These are phyloP conservation scores for Flexamia atlantica DNA, from an alignment of 2,888 invertebrate genomes.

Conservation along the genomic window DNA sequence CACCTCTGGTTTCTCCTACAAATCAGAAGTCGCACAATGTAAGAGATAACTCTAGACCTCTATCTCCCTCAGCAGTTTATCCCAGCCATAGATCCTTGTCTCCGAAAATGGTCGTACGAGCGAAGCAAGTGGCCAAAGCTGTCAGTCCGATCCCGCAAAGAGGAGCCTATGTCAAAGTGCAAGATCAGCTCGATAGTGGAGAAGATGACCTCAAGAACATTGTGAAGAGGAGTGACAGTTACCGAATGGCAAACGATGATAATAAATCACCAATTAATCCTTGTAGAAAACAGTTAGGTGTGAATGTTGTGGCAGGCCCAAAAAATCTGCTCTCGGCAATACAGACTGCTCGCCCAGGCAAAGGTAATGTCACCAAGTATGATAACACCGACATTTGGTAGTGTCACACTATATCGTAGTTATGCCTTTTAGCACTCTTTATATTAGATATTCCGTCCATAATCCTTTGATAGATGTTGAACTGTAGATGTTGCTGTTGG, in stretches of 20 bases:
- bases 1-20: slow-evolving; percentile 59
- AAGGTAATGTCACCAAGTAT: slow-evolving; percentile 79
- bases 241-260: slow-evolving; percentile 88
- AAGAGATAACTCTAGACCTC: slow-evolving; percentile 64
- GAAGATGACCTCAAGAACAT: slow-evolving; percentile 73
- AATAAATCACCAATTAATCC: slow-evolving; percentile 72
- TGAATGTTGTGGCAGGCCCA: slow-evolving; percentile 73
- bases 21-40: slow-evolving; percentile 51
- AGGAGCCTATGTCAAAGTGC: slow-evolving; percentile 77
- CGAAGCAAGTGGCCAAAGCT: slow-evolving; percentile 64
- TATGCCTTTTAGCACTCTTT: slow-evolving; percentile 12
- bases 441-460: slow-evolving; percentile 10
- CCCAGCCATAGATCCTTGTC: slow-evolving; percentile 67
- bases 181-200: slow-evolving; percentile 75
- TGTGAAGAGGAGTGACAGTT: slow-evolving; percentile 90
- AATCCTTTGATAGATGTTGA: slow-evolving; percentile 10
- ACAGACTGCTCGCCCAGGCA: slow-evolving; percentile 79
- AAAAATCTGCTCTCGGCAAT: slow-evolving; percentile 68
- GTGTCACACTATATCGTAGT: background rate
- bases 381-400: slow-evolving; percentile 89
- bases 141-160: slow-evolving; percentile 66
- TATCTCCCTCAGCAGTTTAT: slow-evolving; percentile 69
- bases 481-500: slow-evolving; percentile 13
- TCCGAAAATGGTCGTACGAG: slow-evolving; percentile 67
- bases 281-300: slow-evolving; percentile 73